Evolutionary conservation across 2,888 invertebrate genomes (phyloP).

Genomic region (Chironomus riparius): DNA sequence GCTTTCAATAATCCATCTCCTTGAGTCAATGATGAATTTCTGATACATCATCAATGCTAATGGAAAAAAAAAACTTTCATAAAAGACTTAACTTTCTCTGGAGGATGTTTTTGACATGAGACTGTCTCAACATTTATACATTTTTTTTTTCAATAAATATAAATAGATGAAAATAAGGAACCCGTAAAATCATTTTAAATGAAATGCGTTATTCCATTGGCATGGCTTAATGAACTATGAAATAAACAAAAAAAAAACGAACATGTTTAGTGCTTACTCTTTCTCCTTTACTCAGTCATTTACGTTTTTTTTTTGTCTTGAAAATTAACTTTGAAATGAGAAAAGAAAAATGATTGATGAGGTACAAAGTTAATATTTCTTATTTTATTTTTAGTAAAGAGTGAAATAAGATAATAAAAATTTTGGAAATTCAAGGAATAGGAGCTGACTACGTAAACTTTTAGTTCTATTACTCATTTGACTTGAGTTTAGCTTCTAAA

Average conservation of each 20-base stretch:
- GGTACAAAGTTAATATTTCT: slow-evolving; percentile 18
- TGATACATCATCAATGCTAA: slow-evolving; percentile 6
- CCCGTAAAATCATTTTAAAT: slow-evolving; percentile 6
- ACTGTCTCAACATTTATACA: slow-evolving; percentile 16
- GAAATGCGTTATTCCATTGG: background rate
- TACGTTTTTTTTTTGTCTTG: background rate
- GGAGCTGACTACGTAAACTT: too few species aligned
- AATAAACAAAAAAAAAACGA: slow-evolving; percentile 20
- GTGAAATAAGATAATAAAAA: background rate
- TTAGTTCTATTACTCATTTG: too few species aligned
- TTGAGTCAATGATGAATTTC: background rate
- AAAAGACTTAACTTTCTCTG: background rate
- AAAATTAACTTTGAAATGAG: slow-evolving; percentile 22
- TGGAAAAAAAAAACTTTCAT: background rate
- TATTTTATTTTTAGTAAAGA: too few species aligned
- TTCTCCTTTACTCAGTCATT: background rate
- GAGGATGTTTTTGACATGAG: slow-evolving; percentile 14
- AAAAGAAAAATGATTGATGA: slow-evolving; percentile 20
- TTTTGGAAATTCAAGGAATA: too few species aligned
- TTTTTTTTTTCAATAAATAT: too few species aligned
- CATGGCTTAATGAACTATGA: slow-evolving; percentile 17
- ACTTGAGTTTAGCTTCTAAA: too few species aligned
- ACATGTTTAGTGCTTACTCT: slow-evolving; percentile 11
- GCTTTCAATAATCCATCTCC: background rate
- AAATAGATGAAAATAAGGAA: background rate